phyloP scores from a whole-genome alignment of 2,888 invertebrate genomes.

The Alviniconcha strummeri region DNA sequence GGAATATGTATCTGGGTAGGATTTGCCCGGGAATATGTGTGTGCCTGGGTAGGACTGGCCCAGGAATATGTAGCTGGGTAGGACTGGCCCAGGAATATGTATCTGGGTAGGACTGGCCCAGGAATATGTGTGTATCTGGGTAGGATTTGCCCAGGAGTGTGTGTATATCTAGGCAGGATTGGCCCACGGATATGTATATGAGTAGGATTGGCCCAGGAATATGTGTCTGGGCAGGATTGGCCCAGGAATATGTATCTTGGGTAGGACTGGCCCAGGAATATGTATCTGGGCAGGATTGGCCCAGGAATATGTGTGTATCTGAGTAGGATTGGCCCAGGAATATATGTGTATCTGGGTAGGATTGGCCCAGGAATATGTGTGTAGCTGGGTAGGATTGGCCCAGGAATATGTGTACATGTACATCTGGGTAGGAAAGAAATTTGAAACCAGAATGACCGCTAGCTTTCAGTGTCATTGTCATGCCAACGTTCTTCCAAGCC shows the following conservation, averaged over 20 bases:
- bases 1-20: too few species aligned
- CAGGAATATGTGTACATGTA: neutral
- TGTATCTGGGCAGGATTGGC: too few species aligned
- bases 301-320: neutral
- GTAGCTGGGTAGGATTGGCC: too few species aligned
- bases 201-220: neutral
- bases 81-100: too few species aligned
- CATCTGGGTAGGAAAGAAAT: neutral
- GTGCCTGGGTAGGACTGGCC: too few species aligned
- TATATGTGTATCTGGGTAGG: neutral
- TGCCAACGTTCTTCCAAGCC: neutral
- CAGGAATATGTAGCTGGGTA: too few species aligned
- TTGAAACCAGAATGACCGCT: too few species aligned
- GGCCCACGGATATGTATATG: neutral
- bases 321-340: neutral
- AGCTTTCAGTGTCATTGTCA: neutral
- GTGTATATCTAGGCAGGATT: neutral
- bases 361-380: neutral
- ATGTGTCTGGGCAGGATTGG: neutral
- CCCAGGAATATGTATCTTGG: too few species aligned
- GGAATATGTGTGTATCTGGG: neutral
- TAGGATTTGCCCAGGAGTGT: neutral
- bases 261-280: too few species aligned
- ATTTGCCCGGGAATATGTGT: too few species aligned
- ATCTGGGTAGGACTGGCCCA: too few species aligned